phyloP scores from a whole-genome alignment of 2,797 vertebrate species.

The Antrozous pallidus region DNA sequence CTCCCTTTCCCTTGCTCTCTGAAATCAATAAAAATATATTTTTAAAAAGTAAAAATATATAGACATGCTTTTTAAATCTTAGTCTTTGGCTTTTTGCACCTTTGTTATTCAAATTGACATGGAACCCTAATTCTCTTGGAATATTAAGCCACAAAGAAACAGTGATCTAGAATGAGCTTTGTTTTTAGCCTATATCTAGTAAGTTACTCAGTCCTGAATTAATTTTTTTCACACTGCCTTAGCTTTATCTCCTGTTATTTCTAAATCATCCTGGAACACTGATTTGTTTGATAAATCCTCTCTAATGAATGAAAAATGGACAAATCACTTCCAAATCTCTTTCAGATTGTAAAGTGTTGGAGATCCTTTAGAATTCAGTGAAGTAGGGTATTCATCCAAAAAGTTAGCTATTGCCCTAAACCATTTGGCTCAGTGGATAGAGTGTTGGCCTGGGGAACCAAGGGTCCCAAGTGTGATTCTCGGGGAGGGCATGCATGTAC shows the following conservation, averaged over 20 bases:
- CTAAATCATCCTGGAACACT: background rate
- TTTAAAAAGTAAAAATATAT: background rate
- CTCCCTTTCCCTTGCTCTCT: too few species aligned
- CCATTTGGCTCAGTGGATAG: too few species aligned
- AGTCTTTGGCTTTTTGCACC: background rate
- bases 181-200: background rate
- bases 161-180: background rate
- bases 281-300: background rate
- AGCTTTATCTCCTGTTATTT: background rate
- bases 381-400: background rate
- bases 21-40: too few species aligned
- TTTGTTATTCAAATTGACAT: background rate
- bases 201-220: background rate
- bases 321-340: background rate
- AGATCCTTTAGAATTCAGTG: background rate
- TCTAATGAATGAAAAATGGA: background rate
- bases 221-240: background rate
- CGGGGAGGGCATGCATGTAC: too few species aligned
- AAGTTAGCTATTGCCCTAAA: background rate
- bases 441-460: too few species aligned
- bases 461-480: too few species aligned
- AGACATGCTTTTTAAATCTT: background rate
- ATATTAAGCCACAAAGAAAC: background rate
- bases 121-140: background rate
- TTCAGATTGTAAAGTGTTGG: background rate